Evolutionary conservation across 2,888 invertebrate species (phyloP), one percentile per base, ranked within the genome.

Genomic region (Phyllotreta striolata): DNA sequence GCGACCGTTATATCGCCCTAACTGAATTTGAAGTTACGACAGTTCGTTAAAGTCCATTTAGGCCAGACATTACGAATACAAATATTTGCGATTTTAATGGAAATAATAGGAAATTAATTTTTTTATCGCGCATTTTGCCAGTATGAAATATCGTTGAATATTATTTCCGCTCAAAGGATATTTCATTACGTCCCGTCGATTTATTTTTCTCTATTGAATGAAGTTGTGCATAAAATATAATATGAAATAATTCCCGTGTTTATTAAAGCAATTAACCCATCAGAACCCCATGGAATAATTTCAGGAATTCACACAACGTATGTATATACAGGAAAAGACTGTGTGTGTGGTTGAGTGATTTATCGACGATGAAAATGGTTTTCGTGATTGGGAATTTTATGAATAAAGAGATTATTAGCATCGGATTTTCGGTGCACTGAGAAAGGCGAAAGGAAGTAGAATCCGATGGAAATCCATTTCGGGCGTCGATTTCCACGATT

Each of bases 251-350:
- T 13, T 13, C 41, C 41, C 6, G 9, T 41, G n/a, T 24, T 24
- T 24, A 24, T 3, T 3, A 24, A 24, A 24, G 24, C 24, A 24
- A 24, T 24, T 24, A 24, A 4, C 2, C 24, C 4, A 24, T 24
- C 24, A 24, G n/a, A 24, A 24, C 24, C 4, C 24, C 24, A 24
- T 24, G 24, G 24, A 3, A 54, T 60, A 60, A 60, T 60, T 60
- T 60, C 60, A 60, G 3, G 43, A 60, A 60, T 60, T 60, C 60
- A 60, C 52, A 52, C 52, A 52, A 52, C 60, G 60, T 60, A n/a
- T n/a, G n/a, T n/a, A n/a, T n/a, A n/a, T n/a, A 60, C 60, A 60
- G 60, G 60, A 60, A 60, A 60, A 60, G 60, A 60, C 60, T 60
- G 60, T 60, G 52, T 56, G 56, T 56, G 44, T 60, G 60, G 60